Evolutionary conservation across 2,888 invertebrate genomes (phyloP).

Genomic region (Antheraea assamensis): DNA sequence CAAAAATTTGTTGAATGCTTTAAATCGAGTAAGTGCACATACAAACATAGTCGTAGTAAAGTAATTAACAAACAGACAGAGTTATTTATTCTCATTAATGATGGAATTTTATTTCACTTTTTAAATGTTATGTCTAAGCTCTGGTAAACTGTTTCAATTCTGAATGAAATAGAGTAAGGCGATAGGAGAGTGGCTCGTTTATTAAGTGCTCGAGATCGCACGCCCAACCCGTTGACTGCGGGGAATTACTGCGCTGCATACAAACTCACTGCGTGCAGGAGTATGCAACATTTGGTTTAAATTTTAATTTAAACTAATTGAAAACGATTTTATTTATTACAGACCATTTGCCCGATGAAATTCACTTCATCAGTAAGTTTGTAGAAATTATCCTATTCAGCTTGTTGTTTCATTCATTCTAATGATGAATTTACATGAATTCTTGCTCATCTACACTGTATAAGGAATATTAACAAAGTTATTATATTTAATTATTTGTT

Average conservation of each 20-base stretch:
- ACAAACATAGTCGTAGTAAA: too few relatives aligned
- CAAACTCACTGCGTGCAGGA: constrained; percentile 46
- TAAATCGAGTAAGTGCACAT: too few relatives aligned
- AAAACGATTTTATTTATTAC: too few relatives aligned
- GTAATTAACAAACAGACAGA: too few relatives aligned
- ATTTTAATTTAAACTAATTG: neutral
- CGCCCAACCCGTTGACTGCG: constrained; percentile 44
- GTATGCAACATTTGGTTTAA: constrained; percentile 35
- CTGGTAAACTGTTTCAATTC: constrained; percentile 4
- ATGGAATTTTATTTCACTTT: neutral
- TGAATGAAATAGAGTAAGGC: constrained; percentile 16
- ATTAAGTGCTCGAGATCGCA: constrained; percentile 37
- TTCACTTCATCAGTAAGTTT: too few relatives aligned
- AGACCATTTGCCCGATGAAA: neutral
- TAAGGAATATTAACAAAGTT: too few relatives aligned
- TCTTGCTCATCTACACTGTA: too few relatives aligned
- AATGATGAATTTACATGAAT: too few relatives aligned
- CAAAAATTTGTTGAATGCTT: too few relatives aligned
- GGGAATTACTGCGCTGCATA: constrained; percentile 59
- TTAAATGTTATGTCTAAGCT: neutral
- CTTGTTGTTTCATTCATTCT: too few relatives aligned
- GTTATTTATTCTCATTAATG: neutral
- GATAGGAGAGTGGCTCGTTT: constrained; percentile 35
- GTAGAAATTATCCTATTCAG: too few relatives aligned
- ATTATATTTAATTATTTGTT: too few relatives aligned